Evolutionary conservation across 1,140 invertebrate genomes (phyloP), one percentile per base, ranked within the genome.

Genomic region (Drosophila burlai): DNA sequence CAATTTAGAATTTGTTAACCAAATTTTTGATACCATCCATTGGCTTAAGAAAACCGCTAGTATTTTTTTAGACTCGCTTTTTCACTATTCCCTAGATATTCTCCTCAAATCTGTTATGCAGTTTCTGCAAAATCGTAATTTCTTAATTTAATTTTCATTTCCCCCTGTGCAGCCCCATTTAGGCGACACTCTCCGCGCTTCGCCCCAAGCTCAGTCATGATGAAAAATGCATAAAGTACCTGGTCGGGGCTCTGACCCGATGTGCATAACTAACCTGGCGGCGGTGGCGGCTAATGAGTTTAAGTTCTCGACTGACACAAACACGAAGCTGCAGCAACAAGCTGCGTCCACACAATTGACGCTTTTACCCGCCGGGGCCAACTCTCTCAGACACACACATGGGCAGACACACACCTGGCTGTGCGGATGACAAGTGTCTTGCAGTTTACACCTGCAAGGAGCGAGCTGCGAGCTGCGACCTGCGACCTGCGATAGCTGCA

Each of bases 231-330:
- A 86, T 86, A 89, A 76, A 76, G 84, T 79, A 66, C 75, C 74
- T 60, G 74, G 55, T 36, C 73, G 29, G 71, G 64, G 34, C 40
- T 46, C 74, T 77, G 75, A 61, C 74, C 64, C 45, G 64, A 57
- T 76, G 59, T 83, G 81, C 81, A 81, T 89, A 75, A 73, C 68
- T 83, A 81, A 89, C 62, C 77, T 72, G 76, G 43, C 75, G 83
- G 84, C 81, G 77, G 78, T 73, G 71, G 84, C 84, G 67, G 84
- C 84, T 87, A 87, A 87, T 87, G 84, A 87, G 84, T 87, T 87
- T 90, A 90, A 87, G 85, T 84, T 84, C 84, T 89, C 72, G 71
- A 83, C 84, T 81, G 69, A 73, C 75, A 77, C 63, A 77, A 59
- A 57, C 74, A 67, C 42, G 34, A 26, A 46, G 36, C 24, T 42